A percentile compares a stretch with the other conserved stretches of the same genome.
phyloP scores from a whole-genome alignment of 2,888 invertebrate species.

The Rhynchonema sp. region DNA sequence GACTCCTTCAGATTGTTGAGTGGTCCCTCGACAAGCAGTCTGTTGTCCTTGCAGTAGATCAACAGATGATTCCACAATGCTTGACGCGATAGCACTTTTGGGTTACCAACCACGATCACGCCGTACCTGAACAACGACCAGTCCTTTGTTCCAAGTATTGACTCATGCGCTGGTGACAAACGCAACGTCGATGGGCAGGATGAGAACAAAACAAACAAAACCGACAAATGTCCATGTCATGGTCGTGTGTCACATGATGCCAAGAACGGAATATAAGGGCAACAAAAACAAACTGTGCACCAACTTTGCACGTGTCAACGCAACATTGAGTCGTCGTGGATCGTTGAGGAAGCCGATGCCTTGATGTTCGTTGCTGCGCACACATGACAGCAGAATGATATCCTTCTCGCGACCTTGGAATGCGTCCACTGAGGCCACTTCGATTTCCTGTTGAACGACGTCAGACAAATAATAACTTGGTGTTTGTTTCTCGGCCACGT shows the following conservation, averaged over 20 bases:
- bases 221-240: no score
- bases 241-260: no score
- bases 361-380: slow-evolving; percentile 91
- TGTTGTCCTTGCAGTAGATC: slow-evolving; percentile 90
- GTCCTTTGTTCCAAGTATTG: slow-evolving; percentile 10
- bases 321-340: slow-evolving; percentile 88
- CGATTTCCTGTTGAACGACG: slow-evolving; percentile 55
- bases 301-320: slow-evolving; percentile 74
- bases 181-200: neutral
- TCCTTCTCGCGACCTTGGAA: slow-evolving; percentile 92
- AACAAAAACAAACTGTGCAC: no score
- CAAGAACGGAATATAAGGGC: no score
- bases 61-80: slow-evolving; percentile 93
- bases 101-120: slow-evolving; percentile 93
- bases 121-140: slow-evolving; percentile 44
- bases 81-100: slow-evolving; percentile 88
- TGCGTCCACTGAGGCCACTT: slow-evolving; percentile 97
- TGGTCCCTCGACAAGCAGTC: slow-evolving; percentile 88
- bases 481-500: no score
- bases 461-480: no score
- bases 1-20: slow-evolving; percentile 89
- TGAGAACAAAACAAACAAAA: neutral
- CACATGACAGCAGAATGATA: slow-evolving; percentile 95
- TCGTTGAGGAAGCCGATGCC: slow-evolving; percentile 97
- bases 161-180: neutral